Base-by-base conservation (phyloP, 2,113 vertebrate species). In the Herpailurus yagouaroundi region DNA sequence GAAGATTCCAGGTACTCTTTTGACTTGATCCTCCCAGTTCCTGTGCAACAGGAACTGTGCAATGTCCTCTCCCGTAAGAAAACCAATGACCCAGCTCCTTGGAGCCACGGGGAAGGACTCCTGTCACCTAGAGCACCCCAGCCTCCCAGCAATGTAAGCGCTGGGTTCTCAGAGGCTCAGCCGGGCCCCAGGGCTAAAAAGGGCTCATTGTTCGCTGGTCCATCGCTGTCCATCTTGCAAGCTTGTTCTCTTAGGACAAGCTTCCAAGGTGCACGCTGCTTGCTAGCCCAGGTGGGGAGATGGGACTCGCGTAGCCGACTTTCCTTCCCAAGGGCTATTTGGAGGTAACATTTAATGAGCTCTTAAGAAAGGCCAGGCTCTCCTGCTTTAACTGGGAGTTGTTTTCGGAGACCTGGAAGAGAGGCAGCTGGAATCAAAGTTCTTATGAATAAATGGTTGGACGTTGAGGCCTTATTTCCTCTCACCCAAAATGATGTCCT, bases 261-360 rank as follows among this genome's bases (percentile, higher is more conserved):
- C 19, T 16, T 41, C 41, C 10, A 1, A 27, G 66, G 0, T 33
- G 66, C 36, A 1, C 31, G 52, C 19, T 9, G 50, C 41, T 38
- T 66, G 21, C 0, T 7, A 29, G 14, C n/a, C 48, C 3, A 14
- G 41, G 64, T 21, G 60, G 38, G 45, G 18, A 45, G 55, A 31
- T 14, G 36, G 68, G 31, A 60, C 21, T 50, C 33, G 1, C 2
- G 0, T 7, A 41, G 68, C 41, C 2, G 2, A 15, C 3, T 63
- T 31, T 71, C 31, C 90, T 87, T 55, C 57, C 27, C 21, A 64
- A 21, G 38, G 29, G 3, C n/a, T 55, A 55, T 14, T 52, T 50
- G 83, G 36, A 27, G 23, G 38, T 63, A 16, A n/a, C 3, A 4
- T 68, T n/a, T 69, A 29, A 68, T 23, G 60, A 81, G 27, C 36